Evolutionary conservation across 2,888 invertebrate genomes (phyloP).

Genomic region (Elmis aenea): DNA sequence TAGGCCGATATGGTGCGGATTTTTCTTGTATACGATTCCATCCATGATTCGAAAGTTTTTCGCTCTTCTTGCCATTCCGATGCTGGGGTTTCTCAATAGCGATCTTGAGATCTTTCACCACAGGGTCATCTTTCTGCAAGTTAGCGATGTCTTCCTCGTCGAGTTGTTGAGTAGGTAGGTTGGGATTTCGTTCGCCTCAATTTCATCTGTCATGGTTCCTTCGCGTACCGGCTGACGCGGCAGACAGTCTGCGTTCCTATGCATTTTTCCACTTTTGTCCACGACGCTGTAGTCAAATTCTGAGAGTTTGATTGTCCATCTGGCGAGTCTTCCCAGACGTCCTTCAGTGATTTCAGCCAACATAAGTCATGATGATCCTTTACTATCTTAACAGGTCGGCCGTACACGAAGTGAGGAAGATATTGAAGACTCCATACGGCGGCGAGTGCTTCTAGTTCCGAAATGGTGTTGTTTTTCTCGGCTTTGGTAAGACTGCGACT

Average conservation of each 20-base stretch:
- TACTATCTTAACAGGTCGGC: constrained; percentile 1
- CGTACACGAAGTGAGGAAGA: constrained; percentile 8
- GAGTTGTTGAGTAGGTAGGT: too few relatives aligned
- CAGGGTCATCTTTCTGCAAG: constrained; percentile 14
- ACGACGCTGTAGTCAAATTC: constrained; percentile 17
- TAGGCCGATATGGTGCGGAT: constrained; percentile 6
- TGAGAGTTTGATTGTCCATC: constrained; percentile 17
- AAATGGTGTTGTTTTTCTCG: too few relatives aligned
- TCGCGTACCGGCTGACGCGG: too few relatives aligned
- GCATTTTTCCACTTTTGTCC: constrained; percentile 12
- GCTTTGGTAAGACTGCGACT: too few relatives aligned
- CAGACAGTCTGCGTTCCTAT: constrained; percentile 9
- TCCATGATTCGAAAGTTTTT: constrained; percentile 19
- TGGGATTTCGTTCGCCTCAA: too few relatives aligned
- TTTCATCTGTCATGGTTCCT: too few relatives aligned
- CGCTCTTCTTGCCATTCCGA: constrained; percentile 17
- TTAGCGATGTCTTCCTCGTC: constrained; percentile 10
- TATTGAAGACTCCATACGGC: too few relatives aligned
- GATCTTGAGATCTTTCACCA: constrained; percentile 10
- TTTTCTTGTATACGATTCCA: constrained; percentile 18
- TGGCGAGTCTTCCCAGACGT: constrained; percentile 11
- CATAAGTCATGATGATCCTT: constrained; percentile 9
- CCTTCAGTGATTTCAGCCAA: constrained; percentile 10
- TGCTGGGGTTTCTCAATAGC: constrained; percentile 11
- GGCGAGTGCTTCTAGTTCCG: too few relatives aligned